Evolutionary conservation across 1,140 invertebrate species (phyloP), one percentile per base, ranked within the genome.

Genomic region (Heliothis subflexa): DNA sequence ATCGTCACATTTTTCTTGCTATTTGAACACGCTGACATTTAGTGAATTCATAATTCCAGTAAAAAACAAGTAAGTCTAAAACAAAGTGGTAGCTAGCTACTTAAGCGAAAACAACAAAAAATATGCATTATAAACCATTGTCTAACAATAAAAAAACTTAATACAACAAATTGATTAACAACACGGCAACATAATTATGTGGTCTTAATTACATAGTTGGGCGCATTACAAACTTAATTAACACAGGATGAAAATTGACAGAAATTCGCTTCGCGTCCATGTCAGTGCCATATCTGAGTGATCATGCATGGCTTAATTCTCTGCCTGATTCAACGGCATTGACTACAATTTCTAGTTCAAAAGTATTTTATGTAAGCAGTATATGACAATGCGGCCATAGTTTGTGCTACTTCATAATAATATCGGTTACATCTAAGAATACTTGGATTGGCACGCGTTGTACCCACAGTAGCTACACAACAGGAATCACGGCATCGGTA

Each of bases 371-470:
- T 45, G 14, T 11, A 47, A 0, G 7, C 9, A 11, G 16, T n/a
- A 9, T 45, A 14, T 21, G 13, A 61, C 21, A 14, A 12, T 59
- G 21, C 21, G 10, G 3, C 62, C 62, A 47, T 47, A 47, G 45
- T 66, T 66, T 66, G 40, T 47, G 62, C 40, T 47, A 16, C 13
- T 5, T 47, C 7, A 47, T 47, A 18, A 66, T 47, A 49, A 66
- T 47, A 50, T 28, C 12, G 10, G 18, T 57, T 74, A 50, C 40
- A 74, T 49, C 18, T 74, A 74, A 13, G 25, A 54, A 72, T 72
- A 74, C 57, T 61, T 45, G 55, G 33, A 59, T 74, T 74, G 72
- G 72, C 72, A 74, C 57, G 14, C 55, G 21, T 21, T 57, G 72
- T 74, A 50, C 72, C 72, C 21, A 61, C 14, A 72, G 14, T 57